Percentiles rank a stretch among this genome's conserved stretches.
phyloP scores from a whole-genome alignment of 2,113 vertebrate species.

The Oncorhynchus clarkii region DNA sequence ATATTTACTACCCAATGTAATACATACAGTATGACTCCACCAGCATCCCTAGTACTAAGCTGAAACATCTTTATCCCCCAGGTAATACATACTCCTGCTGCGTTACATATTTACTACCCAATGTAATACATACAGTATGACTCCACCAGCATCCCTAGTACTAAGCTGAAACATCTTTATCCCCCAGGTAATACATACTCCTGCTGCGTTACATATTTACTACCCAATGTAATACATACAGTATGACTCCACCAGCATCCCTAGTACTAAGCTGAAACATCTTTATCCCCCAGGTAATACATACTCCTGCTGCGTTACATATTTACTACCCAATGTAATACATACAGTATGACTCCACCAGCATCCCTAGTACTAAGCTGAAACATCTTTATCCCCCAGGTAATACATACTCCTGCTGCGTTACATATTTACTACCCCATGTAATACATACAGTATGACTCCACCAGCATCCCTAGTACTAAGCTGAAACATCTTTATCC shows the following conservation, averaged over 20 bases:
- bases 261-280: constrained; percentile 6
- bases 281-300: neutral
- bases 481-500: constrained; percentile 11
- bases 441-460: no score
- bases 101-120: constrained; percentile 36
- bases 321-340: neutral
- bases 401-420: constrained; percentile 14
- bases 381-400: constrained; percentile 5
- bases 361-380: neutral
- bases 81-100: constrained; percentile 6
- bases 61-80: constrained; percentile 7
- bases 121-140: no score
- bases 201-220: constrained; percentile 35
- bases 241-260: neutral
- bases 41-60: neutral
- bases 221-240: no score
- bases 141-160: neutral
- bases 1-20: constrained; percentile 14
- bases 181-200: neutral
- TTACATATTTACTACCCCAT: constrained; percentile 35
- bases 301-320: constrained; percentile 32
- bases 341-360: neutral
- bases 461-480: neutral
- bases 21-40: neutral
- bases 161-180: constrained; percentile 12